Conservation (phyloP, 2,888 invertebrate species). For the Tortrix viridana region DNA sequence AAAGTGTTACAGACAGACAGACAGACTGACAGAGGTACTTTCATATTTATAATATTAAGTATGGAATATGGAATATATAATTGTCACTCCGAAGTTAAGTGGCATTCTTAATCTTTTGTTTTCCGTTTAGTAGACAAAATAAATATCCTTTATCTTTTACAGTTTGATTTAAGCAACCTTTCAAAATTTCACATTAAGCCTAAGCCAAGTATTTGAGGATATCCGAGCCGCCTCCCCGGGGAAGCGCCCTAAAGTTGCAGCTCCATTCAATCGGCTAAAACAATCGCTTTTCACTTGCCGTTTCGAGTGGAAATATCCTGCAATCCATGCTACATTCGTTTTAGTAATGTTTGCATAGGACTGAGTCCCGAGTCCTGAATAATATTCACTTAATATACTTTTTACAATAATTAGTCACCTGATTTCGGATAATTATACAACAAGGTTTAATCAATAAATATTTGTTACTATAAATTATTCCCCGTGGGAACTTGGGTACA, state of each 20-base stretch:
- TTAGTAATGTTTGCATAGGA: background rate
- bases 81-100: background rate
- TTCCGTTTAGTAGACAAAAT: slow-evolving; percentile 1
- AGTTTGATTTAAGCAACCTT: slow-evolving; percentile 1
- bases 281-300: slow-evolving; percentile 1
- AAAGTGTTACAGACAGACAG: too few relatives aligned
- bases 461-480: too few relatives aligned
- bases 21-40: too few relatives aligned
- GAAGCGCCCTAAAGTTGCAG: slow-evolving; percentile 20
- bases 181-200: background rate
- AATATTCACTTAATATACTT: background rate
- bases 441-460: too few relatives aligned
- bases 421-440: background rate
- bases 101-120: background rate
- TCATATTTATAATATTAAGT: too few relatives aligned
- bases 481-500: too few relatives aligned
- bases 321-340: background rate
- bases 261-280: slow-evolving; percentile 6
- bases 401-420: background rate
- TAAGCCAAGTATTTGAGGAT: slow-evolving; percentile 2
- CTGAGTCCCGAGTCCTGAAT: background rate
- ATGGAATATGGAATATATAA: too few relatives aligned
- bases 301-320: slow-evolving; percentile 1
- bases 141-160: background rate
- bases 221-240: slow-evolving; percentile 3